A percentile compares a stretch with the other conserved stretches of the same genome.
phyloP scores from a whole-genome alignment of 2,113 vertebrate species.

The Ascaphus truei region DNA sequence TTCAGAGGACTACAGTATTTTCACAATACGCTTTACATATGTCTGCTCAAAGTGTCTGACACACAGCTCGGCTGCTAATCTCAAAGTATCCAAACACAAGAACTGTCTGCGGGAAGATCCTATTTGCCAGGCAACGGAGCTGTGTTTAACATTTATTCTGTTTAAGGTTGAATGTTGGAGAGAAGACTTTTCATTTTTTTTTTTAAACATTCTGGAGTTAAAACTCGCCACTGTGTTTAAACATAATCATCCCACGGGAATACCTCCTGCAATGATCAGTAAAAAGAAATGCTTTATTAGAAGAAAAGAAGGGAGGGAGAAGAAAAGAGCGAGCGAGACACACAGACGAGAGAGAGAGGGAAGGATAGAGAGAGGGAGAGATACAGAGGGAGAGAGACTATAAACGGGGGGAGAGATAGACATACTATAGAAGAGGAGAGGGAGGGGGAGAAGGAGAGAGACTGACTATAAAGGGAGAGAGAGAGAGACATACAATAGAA shows the following conservation, averaged over 20 bases:
- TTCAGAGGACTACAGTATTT: neutral
- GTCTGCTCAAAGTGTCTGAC: slow-evolving; percentile 1
- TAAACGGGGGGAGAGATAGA: too few species aligned
- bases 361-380: too few species aligned
- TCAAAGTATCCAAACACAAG: neutral
- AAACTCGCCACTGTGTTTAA: too few species aligned
- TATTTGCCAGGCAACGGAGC: neutral
- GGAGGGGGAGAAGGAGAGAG: neutral
- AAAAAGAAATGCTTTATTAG: neutral
- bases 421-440: neutral
- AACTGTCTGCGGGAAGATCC: neutral
- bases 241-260: neutral
- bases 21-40: neutral
- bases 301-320: too few species aligned
- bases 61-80: neutral
- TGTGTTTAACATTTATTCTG: neutral
- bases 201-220: too few species aligned
- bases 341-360: too few species aligned
- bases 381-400: too few species aligned
- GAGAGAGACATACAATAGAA: too few species aligned
- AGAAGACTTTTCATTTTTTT: too few species aligned
- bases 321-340: too few species aligned
- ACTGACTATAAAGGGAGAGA: too few species aligned
- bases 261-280: neutral
- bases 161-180: too few species aligned